Evolutionary conservation across 2,797 vertebrate species (phyloP).

Genomic region (Avahi laniger): DNA sequence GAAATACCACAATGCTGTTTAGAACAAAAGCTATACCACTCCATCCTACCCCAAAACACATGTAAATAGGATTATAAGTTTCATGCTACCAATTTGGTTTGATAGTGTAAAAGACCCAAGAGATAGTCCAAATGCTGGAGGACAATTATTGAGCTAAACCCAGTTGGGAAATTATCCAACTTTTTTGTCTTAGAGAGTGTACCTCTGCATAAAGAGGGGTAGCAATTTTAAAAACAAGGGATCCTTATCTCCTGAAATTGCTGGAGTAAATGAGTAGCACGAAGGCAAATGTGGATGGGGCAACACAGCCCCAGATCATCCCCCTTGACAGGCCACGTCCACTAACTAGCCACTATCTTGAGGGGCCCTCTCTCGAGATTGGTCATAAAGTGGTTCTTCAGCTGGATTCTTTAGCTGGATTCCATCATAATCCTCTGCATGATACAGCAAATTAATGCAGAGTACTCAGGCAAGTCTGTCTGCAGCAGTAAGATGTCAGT

Average conservation of each 20-base stretch:
- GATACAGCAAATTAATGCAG: too few species aligned
- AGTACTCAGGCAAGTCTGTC: fast-evolving
- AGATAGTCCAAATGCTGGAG: background rate
- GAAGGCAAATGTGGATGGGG: fast-evolving
- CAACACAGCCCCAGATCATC: fast-evolving
- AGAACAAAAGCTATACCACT: background rate
- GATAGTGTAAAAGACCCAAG: background rate
- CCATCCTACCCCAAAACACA: constrained; percentile 45
- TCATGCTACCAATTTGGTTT: background rate
- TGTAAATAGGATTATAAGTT: background rate
- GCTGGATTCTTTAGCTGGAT: background rate
- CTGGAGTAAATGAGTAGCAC: background rate
- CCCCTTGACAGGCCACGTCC: too few species aligned
- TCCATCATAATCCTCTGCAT: fast-evolving
- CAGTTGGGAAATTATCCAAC: background rate
- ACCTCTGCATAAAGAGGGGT: background rate
- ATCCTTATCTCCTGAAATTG: too few species aligned
- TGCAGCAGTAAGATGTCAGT: background rate
- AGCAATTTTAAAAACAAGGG: background rate
- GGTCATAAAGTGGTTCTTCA: too few species aligned
- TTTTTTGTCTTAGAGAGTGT: fast-evolving
- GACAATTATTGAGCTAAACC: background rate
- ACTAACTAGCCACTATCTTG: background rate
- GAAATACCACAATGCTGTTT: background rate
- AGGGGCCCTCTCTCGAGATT: background rate